A percentile compares a stretch with the other conserved stretches of the same genome.
These are phyloP conservation scores for Pseudocheirus occidentalis DNA, from an alignment of 2,797 vertebrate species.

Conservation along the genomic window DNA sequence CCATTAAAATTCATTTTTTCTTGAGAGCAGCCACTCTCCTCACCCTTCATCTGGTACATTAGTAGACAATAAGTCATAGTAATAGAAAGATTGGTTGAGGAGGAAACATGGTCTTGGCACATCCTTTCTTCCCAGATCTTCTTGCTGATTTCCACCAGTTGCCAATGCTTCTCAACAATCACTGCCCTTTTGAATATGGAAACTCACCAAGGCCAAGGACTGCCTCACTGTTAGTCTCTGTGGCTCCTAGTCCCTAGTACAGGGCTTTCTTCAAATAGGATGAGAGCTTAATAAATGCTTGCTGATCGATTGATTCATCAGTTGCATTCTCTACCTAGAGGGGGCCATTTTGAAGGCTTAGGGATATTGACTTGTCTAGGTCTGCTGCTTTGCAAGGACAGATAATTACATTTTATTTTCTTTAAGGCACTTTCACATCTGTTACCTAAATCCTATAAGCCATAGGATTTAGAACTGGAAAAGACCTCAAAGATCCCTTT, in stretches of 20 bases:
- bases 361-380: not conserved
- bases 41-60: not conserved
- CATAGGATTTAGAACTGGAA: not conserved
- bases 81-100: not conserved
- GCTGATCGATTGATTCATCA: not conserved
- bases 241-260: not conserved
- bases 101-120: not conserved
- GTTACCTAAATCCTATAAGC: not conserved
- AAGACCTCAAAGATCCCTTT: not conserved
- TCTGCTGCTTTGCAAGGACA: not conserved
- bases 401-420: not conserved
- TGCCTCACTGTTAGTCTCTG: not conserved
- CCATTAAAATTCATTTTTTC: not conserved
- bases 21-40: not conserved
- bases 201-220: not conserved
- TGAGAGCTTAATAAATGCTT: not conserved
- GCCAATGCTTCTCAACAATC: not conserved
- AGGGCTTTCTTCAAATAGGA: not conserved
- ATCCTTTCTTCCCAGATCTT: not conserved
- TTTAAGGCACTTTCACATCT: not conserved
- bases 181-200: not conserved
- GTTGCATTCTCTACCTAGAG: not conserved
- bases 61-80: not conserved
- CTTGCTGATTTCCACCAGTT: not conserved
- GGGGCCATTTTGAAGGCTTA: not conserved